Evolutionary conservation across 2,797 vertebrate species (phyloP), one percentile per base, ranked within the genome.

Genomic region (Jordanella pulchra): DNA sequence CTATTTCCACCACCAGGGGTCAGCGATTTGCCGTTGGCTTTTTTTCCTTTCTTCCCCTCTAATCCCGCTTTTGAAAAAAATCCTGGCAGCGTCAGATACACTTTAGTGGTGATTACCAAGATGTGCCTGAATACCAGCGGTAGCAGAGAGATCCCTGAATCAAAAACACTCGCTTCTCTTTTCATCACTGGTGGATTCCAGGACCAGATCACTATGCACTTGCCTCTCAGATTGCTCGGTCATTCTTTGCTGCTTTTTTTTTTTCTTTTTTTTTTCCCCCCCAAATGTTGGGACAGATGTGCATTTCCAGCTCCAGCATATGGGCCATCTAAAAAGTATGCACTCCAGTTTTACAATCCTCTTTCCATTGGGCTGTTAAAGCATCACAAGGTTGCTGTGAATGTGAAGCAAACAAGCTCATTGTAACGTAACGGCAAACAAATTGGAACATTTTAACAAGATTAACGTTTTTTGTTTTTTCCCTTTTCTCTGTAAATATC

Each of bases 181-280:
- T 74, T 56, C 75, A 72, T 85, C 79, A 71, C 75, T 0, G 73
- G 80, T 32, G 74, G 83, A 81, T 76, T 85, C 78, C 86, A 89
- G 88, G 89, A 91, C 83, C 89, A 85, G 81, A 80, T 90, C 90
- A 91, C 90, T 92, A 86, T 91, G 91, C 85, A 89, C 92, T 84
- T 18, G 51, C 93, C 78, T 82, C 18, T 72, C 76, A 30, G 69
- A 69, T 80, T 39, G 23, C 65, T 64, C 73, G 74, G 69, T 84
- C 17, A 30, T 67, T 78, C 58, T 72, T 78, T 76, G 87, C 83
- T 79, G 76, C 84, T 89, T 87, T 83, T 76, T 61, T 68, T 81
- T 74, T 45, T 42, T n/a, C n/a, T n/a, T n/a, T n/a, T n/a, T n/a
- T n/a, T n/a, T n/a, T n/a, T n/a, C n/a, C n/a, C n/a, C n/a, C n/a